Conservation (phyloP, 1,140 invertebrate species). For the Drosophila quadrilineata region DNA sequence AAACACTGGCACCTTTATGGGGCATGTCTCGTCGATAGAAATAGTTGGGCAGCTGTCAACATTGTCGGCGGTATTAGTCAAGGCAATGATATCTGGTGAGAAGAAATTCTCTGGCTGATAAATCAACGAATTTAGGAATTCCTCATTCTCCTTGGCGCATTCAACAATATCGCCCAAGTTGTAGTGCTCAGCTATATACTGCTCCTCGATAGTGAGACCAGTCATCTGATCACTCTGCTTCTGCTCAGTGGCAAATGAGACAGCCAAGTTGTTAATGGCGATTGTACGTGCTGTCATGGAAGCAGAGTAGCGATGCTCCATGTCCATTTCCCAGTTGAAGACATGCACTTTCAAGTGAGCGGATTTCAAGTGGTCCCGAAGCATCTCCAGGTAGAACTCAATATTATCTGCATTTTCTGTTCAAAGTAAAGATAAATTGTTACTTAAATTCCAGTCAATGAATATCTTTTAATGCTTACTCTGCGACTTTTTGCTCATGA, state of each 20-base stretch:
- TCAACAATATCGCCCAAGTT: constrained; percentile 25
- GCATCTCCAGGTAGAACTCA: constrained; percentile 23
- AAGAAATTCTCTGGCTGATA: constrained; percentile 50
- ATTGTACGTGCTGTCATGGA: constrained; percentile 38
- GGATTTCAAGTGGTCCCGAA: constrained; percentile 46
- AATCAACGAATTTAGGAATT: constrained; percentile 39
- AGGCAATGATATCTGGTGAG: constrained; percentile 32
- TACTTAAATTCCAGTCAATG: too few relatives aligned
- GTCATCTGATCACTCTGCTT: neutral
- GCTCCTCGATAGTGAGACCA: constrained; percentile 30
- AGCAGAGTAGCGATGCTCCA: constrained; percentile 53
- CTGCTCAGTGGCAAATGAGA: constrained; percentile 8
- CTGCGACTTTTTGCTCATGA: constrained; percentile 16
- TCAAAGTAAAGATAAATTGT: too few relatives aligned
- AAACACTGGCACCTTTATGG: neutral
- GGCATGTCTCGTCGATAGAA: neutral
- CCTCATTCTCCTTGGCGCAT: constrained; percentile 33
- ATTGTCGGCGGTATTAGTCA: constrained; percentile 21
- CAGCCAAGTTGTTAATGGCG: constrained; percentile 18
- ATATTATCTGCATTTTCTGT: constrained; percentile 47
- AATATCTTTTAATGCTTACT: too few relatives aligned
- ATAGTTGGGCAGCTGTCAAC: neutral
- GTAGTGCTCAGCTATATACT: constrained; percentile 30
- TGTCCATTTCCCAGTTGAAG: constrained; percentile 72
- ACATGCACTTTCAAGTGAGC: constrained; percentile 46